A percentile compares a stretch with the other conserved stretches of the same genome.
Evolutionary conservation across 2,113 vertebrate genomes (phyloP).

Genomic region (Sorex araneus): DNA sequence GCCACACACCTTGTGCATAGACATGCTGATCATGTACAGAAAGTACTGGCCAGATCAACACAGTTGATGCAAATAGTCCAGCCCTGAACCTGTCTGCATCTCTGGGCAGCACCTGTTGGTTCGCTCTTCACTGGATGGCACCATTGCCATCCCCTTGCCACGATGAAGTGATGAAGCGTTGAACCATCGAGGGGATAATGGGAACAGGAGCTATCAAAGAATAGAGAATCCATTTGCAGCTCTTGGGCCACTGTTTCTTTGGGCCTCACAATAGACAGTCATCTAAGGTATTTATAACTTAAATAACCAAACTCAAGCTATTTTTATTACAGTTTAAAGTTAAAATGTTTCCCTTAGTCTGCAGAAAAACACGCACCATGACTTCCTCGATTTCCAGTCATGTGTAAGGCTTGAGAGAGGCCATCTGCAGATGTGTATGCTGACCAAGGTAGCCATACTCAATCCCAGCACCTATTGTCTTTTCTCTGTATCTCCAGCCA

Average conservation of each 20-base stretch:
- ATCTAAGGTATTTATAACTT: conserved; percentile 8
- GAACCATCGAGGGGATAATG: too few relatives aligned
- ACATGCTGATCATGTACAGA: too few relatives aligned
- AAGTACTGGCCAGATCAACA: too few relatives aligned
- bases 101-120: too few relatives aligned
- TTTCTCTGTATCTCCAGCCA: background rate
- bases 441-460: background rate
- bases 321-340: background rate
- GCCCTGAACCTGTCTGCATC: too few relatives aligned
- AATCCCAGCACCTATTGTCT: background rate
- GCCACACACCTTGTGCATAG: too few relatives aligned
- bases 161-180: too few relatives aligned
- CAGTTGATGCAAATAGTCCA: too few relatives aligned
- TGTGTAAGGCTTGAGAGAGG: background rate
- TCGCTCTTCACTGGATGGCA: too few relatives aligned
- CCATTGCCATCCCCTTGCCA: too few relatives aligned
- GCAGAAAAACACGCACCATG: background rate
- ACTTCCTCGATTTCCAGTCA: background rate
- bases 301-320: conserved; percentile 8
- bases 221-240: background rate
- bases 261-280: background rate
- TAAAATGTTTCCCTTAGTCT: background rate
- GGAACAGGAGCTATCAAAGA: background rate
- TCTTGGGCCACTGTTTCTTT: background rate
- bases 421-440: background rate